Percentiles rank a stretch among this genome's conserved stretches.
Evolutionary conservation across 2,797 vertebrate species (phyloP).

Genomic region (Megalops cyprinoides): DNA sequence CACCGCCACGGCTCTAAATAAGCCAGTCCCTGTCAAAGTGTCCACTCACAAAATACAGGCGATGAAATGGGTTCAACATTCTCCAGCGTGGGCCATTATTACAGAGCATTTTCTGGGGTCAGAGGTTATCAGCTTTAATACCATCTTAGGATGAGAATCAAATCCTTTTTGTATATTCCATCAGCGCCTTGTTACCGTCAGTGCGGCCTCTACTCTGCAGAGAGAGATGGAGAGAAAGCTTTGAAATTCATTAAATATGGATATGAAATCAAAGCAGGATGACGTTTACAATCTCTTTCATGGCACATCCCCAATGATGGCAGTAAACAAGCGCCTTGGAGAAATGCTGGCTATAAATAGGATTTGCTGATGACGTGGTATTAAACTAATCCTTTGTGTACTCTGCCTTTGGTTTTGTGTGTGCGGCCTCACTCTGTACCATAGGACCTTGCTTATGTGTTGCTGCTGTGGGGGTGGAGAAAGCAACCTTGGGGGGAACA

Average conservation of each 20-base stretch:
- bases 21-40: too few relatives aligned
- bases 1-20: too few relatives aligned
- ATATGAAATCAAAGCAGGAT: constrained; percentile 39
- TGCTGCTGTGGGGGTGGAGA: neutral
- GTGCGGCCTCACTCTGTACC: neutral
- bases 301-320: constrained; percentile 29
- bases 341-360: constrained; percentile 46
- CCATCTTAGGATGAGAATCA: neutral
- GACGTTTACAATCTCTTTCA: constrained; percentile 35
- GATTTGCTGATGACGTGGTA: constrained; percentile 47
- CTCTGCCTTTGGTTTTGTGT: constrained; percentile 20
- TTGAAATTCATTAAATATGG: constrained; percentile 28
- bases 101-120: constrained; percentile 26
- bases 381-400: constrained; percentile 43
- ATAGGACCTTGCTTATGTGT: neutral
- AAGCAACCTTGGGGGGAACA: neutral
- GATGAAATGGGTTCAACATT: too few relatives aligned
- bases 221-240: neutral
- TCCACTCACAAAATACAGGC: too few relatives aligned
- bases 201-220: neutral
- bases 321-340: constrained; percentile 41
- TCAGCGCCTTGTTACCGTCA: neutral
- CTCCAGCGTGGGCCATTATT: too few relatives aligned
- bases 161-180: neutral
- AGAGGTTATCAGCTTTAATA: constrained; percentile 18